A percentile compares a stretch with the other conserved stretches of the same genome.
Evolutionary conservation across 1,140 invertebrate genomes (phyloP).

Genomic region (Drosophila grimshawi): DNA sequence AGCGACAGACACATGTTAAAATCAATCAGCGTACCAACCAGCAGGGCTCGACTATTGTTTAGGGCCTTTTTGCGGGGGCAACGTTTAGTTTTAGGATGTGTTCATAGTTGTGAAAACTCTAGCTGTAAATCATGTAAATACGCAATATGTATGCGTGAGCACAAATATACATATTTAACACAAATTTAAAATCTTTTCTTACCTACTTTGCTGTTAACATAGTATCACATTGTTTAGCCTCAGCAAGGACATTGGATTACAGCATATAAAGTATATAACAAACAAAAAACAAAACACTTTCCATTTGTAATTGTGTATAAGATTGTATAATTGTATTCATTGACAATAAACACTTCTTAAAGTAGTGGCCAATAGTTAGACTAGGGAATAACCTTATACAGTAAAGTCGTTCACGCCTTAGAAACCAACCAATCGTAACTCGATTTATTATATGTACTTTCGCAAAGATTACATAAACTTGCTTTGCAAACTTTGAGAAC

Average conservation of each 20-base stretch:
- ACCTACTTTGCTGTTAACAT: not conserved
- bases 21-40: slow-evolving; percentile 90
- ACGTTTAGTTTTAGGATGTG: slow-evolving; percentile 11
- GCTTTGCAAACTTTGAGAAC: too few species aligned
- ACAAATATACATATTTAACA: slow-evolving; percentile 16
- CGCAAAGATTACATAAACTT: too few species aligned
- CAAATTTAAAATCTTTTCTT: not conserved
- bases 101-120: slow-evolving; percentile 2
- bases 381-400: too few species aligned
- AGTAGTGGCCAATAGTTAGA: too few species aligned
- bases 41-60: slow-evolving; percentile 89
- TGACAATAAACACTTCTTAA: too few species aligned
- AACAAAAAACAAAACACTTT: too few species aligned
- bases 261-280: too few species aligned
- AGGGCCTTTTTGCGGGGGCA: slow-evolving; percentile 33
- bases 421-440: too few species aligned
- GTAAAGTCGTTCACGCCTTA: too few species aligned
- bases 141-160: slow-evolving; percentile 1
- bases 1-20: slow-evolving; percentile 90
- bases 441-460: too few species aligned
- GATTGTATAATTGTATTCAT: too few species aligned
- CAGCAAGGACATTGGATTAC: not conserved
- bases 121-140: slow-evolving; percentile 12
- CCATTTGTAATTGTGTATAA: too few species aligned
- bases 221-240: not conserved